Conservation (phyloP, 1,140 invertebrate species). For the Monomorium pharaonis region DNA sequence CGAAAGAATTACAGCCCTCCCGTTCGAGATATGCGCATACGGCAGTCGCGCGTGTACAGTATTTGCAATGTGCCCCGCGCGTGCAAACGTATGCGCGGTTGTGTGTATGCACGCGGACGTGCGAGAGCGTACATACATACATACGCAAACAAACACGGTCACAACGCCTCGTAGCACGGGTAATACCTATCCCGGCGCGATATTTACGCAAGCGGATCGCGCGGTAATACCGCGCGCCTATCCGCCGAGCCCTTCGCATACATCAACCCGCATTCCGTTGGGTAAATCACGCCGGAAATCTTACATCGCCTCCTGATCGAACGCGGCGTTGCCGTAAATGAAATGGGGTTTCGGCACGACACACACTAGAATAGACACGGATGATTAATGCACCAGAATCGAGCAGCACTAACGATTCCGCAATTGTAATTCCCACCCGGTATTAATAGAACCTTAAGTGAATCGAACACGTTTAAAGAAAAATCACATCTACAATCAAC, state of each 20-base stretch:
- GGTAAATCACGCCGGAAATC: conserved; percentile 56
- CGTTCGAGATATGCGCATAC: conserved; percentile 44
- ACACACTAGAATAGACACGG: neutral
- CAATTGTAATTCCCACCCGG: neutral
- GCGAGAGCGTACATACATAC: too few relatives aligned
- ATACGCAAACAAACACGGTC: conserved; percentile 46
- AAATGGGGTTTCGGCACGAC: neutral
- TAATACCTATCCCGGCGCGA: conserved; percentile 44
- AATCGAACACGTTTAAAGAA: neutral
- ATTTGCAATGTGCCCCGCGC: neutral
- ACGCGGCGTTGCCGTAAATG: conserved; percentile 42
- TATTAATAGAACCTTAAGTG: neutral
- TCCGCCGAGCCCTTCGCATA: conserved; percentile 51
- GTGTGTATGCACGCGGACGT: too few relatives aligned
- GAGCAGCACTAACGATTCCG: neutral
- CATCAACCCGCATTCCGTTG: conserved; percentile 50
- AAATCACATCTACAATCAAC: neutral
- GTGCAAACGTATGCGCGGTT: neutral
- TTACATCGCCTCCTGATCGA: conserved; percentile 46
- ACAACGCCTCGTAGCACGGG: conserved; percentile 36
- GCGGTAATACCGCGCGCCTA: conserved; percentile 48
- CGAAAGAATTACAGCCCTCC: conserved; percentile 66
- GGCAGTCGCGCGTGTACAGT: neutral
- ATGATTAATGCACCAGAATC: neutral
- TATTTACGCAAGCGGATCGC: conserved; percentile 58